A percentile compares a stretch with the other conserved stretches of the same genome.
Evolutionary conservation across 2,797 vertebrate species (phyloP).

Genomic region (Alcedo atthis): DNA sequence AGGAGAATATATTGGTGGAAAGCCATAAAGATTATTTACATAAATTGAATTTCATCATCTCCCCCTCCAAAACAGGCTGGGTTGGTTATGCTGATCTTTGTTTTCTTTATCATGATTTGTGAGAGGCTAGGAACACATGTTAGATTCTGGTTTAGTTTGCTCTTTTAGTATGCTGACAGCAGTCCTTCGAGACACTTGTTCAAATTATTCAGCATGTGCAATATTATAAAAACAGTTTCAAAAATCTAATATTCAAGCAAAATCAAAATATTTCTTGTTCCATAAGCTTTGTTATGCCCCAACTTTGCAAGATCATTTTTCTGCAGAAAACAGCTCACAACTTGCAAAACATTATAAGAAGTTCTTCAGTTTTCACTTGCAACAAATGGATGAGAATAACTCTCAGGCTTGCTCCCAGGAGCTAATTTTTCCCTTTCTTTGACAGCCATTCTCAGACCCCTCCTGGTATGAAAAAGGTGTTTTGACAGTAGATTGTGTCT

Average conservation of each 20-base stretch:
- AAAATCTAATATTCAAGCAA: neutral
- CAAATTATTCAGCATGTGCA: neutral
- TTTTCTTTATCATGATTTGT: neutral
- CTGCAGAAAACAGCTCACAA: neutral
- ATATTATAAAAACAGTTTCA: neutral
- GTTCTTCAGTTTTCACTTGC: neutral
- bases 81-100: neutral
- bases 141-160: neutral
- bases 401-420: neutral
- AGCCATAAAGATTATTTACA: conserved; percentile 17
- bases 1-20: neutral
- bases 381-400: neutral
- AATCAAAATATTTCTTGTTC: neutral
- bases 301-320: neutral
- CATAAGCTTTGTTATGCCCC: neutral
- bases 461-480: neutral
- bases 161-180: neutral
- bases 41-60: conserved; percentile 8
- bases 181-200: neutral
- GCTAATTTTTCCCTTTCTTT: neutral
- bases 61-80: neutral
- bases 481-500: neutral
- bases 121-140: neutral
- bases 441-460: neutral
- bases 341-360: neutral